Percentiles rank a stretch among this genome's conserved stretches.
These are phyloP conservation scores for Enteromius radiatus DNA, from an alignment of 2,797 vertebrate genomes.

Conservation along the genomic window DNA sequence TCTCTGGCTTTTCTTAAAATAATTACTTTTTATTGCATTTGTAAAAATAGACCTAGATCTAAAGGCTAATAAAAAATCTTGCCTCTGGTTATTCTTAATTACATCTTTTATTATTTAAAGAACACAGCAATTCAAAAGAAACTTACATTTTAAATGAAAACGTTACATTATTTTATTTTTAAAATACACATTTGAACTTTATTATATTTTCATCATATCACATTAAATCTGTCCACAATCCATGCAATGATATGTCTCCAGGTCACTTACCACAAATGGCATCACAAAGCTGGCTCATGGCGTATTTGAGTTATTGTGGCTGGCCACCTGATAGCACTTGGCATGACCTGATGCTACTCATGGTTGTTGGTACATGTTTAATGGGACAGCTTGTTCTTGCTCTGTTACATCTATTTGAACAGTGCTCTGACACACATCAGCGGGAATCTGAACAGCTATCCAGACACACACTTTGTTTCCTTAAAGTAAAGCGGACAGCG, in stretches of 20 bases:
- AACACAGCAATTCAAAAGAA: background rate
- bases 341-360: conserved; percentile 70
- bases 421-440: conserved; percentile 55
- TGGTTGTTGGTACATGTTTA: conserved; percentile 81
- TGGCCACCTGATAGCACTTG: conserved; percentile 75
- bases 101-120: background rate
- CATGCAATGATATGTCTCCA: background rate
- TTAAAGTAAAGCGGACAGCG: background rate
- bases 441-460: conserved; percentile 33
- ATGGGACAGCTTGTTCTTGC: conserved; percentile 75
- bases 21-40: conserved; percentile 1
- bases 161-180: background rate
- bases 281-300: conserved; percentile 64
- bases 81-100: background rate
- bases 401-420: conserved; percentile 69
- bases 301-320: conserved; percentile 56
- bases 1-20: background rate
- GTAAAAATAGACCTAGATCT: background rate
- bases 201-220: background rate
- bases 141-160: background rate
- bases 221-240: background rate
- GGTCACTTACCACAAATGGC: conserved; percentile 51
- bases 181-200: background rate
- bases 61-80: background rate
- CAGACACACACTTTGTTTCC: conserved; percentile 17